phyloP scores from a whole-genome alignment of 2,888 invertebrate species.

The Taphrorychus bicolor region DNA sequence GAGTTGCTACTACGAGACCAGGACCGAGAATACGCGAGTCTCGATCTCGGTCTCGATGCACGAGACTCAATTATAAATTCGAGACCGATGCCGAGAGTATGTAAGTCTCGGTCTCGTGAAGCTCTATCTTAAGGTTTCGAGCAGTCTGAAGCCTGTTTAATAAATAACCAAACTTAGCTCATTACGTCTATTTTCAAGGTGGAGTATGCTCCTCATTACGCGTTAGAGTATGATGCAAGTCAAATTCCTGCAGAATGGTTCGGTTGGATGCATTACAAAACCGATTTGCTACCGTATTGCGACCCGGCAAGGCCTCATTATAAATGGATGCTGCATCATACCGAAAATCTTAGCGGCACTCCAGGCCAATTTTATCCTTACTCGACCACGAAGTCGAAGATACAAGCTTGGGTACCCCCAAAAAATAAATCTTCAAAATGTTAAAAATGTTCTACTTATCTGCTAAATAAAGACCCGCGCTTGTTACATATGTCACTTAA shows the following conservation, averaged over 20 bases:
- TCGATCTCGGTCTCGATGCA: too few relatives aligned
- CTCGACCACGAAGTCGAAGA: slow-evolving; percentile 73
- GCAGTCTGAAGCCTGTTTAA: too few relatives aligned
- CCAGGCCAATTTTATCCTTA: slow-evolving; percentile 83
- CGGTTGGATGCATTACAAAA: slow-evolving; percentile 93
- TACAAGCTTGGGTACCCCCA: slow-evolving; percentile 35
- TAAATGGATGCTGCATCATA: slow-evolving; percentile 77
- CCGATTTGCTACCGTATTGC: slow-evolving; percentile 61
- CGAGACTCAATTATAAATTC: too few relatives aligned
- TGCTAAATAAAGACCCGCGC: too few relatives aligned
- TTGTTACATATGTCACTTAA: too few relatives aligned
- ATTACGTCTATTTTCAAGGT: slow-evolving; percentile 31
- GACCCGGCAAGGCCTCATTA: slow-evolving; percentile 74
- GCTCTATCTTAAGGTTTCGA: too few relatives aligned
- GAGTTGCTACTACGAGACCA: too few relatives aligned
- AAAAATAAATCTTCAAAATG: slow-evolving; percentile 4
- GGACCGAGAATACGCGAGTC: too few relatives aligned
- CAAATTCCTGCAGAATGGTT: slow-evolving; percentile 66
- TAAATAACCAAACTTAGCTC: too few relatives aligned
- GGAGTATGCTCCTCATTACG: slow-evolving; percentile 73
- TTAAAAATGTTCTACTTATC: too few relatives aligned
- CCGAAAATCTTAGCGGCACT: slow-evolving; percentile 82
- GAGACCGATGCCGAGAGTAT: too few relatives aligned
- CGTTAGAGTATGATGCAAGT: slow-evolving; percentile 70
- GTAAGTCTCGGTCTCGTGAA: too few relatives aligned